These are phyloP conservation scores for Trididemnum miniatum DNA, from an alignment of 23 tunicate genomes.

Conservation along the genomic window DNA sequence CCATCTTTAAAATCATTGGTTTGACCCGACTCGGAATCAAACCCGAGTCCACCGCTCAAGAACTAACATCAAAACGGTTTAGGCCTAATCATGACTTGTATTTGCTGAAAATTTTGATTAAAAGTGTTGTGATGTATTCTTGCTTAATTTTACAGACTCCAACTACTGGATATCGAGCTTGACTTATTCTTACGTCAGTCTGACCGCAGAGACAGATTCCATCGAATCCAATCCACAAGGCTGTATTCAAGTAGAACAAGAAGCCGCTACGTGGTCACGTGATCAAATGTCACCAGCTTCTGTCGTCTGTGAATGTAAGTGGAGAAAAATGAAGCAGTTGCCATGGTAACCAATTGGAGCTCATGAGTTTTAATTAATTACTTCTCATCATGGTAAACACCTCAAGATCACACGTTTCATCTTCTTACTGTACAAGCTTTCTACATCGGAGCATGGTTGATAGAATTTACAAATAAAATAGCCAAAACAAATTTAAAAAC, in stretches of 20 bases:
- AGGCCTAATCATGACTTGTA: no score
- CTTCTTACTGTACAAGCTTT: not conserved
- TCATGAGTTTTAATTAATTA: not conserved
- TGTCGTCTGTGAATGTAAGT: conserved; percentile 5
- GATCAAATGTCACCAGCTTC: not conserved
- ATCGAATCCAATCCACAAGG: not conserved
- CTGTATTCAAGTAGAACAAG: not conserved
- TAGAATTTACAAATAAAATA: no score
- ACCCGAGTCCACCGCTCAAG: no score
- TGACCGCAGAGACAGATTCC: no score
- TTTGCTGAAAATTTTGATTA: no score
- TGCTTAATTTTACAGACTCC: not conserved
- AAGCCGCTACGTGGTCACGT: not conserved
- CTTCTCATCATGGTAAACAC: not conserved
- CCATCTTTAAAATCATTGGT: no score
- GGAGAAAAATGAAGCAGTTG: no score
- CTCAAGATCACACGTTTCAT: not conserved
- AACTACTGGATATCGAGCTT: not conserved
- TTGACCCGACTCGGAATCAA: no score
- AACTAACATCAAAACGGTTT: no score
- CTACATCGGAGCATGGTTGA: no score
- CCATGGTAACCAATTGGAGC: no score
- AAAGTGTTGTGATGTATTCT: no score
- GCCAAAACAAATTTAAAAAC: not conserved
- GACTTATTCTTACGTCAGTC: not conserved